Evolutionary conservation across 2,888 invertebrate genomes (phyloP), one percentile per base, ranked within the genome.

Genomic region (Gibbula magus): DNA sequence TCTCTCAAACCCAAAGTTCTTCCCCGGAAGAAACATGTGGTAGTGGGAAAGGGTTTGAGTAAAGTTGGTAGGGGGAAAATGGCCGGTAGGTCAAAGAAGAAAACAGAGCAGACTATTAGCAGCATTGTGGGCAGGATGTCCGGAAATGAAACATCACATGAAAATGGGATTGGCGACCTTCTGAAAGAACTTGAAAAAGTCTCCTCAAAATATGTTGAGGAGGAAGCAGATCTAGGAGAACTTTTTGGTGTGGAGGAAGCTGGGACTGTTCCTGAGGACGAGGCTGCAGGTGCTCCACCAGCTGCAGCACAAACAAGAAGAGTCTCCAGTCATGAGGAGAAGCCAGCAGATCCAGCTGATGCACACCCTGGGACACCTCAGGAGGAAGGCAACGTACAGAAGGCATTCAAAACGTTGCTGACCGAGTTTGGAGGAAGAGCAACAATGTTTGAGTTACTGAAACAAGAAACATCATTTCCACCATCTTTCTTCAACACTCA

Each of bases 371-470:
- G 22, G 56, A 25, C 56, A 56, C 13, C n/a, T 29, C 35, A 52
- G 16, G 75, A 52, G 25, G 75, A 53, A 18, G 25, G 0, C 29
- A 54, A 54, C 32, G 56, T 54, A 10, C n/a, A 54, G 35, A 54
- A 53, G 5, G 75, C 54, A n/a, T 75, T 75, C 25, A 75, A 54
- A 20, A 54, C 5, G 29, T 35, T 75, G 25, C 75, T 75, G 25
- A 18, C 52, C 13, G 25, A 54, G 54, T 75, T 75, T 75, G 54
- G 54, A 32, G 75, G 75, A 22, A 25, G 75, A 53, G 54, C 54
- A n/a, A 54, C 53, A 20, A 53, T 75, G 52, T 35, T 54, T 53
- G 35, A 75, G 32, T 35, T 75, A 25, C n/a, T 32, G 35, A 54
- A 75, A 20, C 32, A 75, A 39, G 20, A 75, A 20, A 5, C 8